phyloP scores from a whole-genome alignment of 2,113 vertebrate species.

The Mirounga angustirostris region DNA sequence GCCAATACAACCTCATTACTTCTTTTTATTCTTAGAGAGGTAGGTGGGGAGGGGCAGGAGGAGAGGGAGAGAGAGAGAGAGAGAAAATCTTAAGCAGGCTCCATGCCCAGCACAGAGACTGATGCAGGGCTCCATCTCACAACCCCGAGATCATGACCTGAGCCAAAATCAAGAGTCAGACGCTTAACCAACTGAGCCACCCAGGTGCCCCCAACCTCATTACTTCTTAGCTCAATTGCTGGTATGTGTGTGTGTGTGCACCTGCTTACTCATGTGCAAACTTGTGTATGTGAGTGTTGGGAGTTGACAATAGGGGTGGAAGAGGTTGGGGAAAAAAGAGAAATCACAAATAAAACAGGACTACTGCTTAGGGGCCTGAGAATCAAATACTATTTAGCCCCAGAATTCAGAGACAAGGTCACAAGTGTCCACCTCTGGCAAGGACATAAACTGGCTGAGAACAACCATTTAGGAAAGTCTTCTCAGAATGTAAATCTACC shows the following conservation, averaged over 20 bases:
- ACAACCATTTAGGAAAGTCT: slow-evolving; percentile 19
- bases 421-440: neutral
- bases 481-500: slow-evolving; percentile 26
- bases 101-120: neutral
- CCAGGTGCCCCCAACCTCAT: neutral
- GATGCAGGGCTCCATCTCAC: neutral
- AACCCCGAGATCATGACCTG: neutral
- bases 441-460: slow-evolving; percentile 38
- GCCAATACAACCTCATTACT: neutral
- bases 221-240: slow-evolving; percentile 3
- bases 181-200: neutral
- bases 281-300: neutral
- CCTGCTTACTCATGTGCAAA: neutral
- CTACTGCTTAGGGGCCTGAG: neutral
- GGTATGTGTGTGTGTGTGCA: neutral
- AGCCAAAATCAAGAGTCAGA: neutral
- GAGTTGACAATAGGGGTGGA: neutral
- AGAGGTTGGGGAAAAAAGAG: neutral
- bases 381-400: slow-evolving; percentile 33
- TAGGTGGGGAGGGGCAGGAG: neutral
- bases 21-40: neutral
- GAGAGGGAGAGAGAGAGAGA: neutral
- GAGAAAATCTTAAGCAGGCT: neutral
- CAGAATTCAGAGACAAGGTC: slow-evolving; percentile 46
- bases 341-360: neutral